Evolutionary conservation across 2,888 invertebrate species (phyloP), one percentile per base, ranked within the genome.

Genomic region (Parelbella ahira): DNA sequence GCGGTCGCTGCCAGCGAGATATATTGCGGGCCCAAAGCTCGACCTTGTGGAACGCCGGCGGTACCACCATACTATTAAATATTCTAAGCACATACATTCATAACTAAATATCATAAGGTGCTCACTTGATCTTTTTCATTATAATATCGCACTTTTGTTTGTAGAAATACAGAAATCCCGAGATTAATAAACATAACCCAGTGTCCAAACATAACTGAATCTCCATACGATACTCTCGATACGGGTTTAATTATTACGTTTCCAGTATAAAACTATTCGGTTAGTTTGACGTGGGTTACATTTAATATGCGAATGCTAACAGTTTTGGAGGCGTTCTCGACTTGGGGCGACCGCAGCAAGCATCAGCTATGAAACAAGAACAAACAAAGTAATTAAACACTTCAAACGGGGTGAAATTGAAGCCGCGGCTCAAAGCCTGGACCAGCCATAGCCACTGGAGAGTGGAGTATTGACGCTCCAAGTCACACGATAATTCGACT

Each of bases 321-420:
- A 71, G 72, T 82, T 82, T 80, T 69, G 67, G 72, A 68, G 74
- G 57, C 79, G 62, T 75, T 79, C 76, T 77, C 78, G 79, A 79
- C 80, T 82, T 75, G 68, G 75, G 70, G 55, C 60, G 63, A 81
- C 84, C 82, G 72, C 84, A 82, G 63, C 78, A 71, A 78, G 79
- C 80, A 78, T 77, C 66, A 67, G 58, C 63, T 53, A 23, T 58
- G 60, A 60, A 80, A 83, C 79, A 76, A 81, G 78, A 80, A 82
- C 84, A 79, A 83, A 86, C 83, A 84, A 86, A 86, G 84, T 86
- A 86, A 86, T 87, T 87, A 86, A 81, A 84, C 83, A 84, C 82
- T 84, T 87, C 84, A 86, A 87, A 84, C 83, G 76, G 60, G 62
- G 58, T 63, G 70, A 80, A 80, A 83, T 83, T 84, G 79, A 78